Evolutionary conservation across 2,797 vertebrate genomes (phyloP).

Genomic region (Microtus obscurus): DNA sequence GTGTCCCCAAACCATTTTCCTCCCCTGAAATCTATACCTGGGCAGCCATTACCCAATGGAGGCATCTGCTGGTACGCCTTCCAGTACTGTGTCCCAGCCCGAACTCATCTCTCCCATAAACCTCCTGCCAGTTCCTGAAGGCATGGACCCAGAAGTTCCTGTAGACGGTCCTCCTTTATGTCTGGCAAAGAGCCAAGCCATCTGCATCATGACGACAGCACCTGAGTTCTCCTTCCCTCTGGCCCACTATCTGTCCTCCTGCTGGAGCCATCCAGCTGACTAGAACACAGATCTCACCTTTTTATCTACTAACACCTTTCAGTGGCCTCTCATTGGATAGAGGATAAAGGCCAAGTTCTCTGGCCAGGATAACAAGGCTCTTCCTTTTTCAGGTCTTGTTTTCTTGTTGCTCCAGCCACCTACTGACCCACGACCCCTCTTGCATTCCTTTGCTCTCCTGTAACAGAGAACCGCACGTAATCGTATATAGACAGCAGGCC

Average conservation of each 20-base stretch:
- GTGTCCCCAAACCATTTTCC: neutral
- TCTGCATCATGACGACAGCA: neutral
- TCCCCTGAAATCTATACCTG: neutral
- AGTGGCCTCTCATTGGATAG: neutral
- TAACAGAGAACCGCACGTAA: neutral
- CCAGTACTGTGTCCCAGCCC: neutral
- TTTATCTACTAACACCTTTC: neutral
- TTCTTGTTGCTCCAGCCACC: constrained; percentile 3
- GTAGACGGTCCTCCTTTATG: neutral
- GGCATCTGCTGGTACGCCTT: neutral
- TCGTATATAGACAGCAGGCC: neutral
- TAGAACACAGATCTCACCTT: neutral
- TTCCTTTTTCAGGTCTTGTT: neutral
- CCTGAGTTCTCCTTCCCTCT: neutral
- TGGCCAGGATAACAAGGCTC: neutral
- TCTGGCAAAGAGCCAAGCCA: neutral
- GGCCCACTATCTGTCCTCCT: neutral
- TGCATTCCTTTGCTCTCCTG: neutral
- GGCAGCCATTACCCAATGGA: neutral
- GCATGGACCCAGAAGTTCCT: neutral
- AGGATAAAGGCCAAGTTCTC: constrained; percentile 45
- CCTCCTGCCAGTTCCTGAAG: constrained; percentile 37
- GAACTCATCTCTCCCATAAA: neutral
- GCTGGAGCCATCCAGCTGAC: neutral
- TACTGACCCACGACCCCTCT: neutral